Conservation (phyloP, 2,888 invertebrate species). For the Balanococcus diminutus region DNA sequence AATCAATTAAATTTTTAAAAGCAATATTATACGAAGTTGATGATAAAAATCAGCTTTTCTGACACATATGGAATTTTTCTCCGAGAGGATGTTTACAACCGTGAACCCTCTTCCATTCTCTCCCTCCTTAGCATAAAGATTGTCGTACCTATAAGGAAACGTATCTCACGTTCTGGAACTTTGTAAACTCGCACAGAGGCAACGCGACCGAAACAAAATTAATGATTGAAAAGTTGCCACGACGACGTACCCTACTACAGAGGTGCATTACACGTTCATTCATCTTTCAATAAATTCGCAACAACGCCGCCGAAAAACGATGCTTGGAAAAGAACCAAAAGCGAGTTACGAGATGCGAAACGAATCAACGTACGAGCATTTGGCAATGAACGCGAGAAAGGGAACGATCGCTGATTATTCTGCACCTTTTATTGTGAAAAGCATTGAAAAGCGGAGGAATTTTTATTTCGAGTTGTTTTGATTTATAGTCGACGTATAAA, state of each 20-base stretch:
- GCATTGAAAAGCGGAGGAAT: not conserved
- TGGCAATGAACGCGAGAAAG: not conserved
- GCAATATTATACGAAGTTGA: no score
- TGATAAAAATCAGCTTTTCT: no score
- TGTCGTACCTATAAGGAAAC: not conserved
- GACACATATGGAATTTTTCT: not conserved
- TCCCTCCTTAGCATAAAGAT: not conserved
- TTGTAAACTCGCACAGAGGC: not conserved
- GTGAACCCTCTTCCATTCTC: not conserved
- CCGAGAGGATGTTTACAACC: not conserved
- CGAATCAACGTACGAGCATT: not conserved
- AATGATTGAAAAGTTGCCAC: slow-evolving; percentile 21
- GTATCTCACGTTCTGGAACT: no score
- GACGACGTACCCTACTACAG: not conserved
- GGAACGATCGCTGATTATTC: slow-evolving; percentile 17
- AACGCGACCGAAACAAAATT: not conserved
- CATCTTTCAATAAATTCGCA: slow-evolving; percentile 8
- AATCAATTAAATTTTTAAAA: no score
- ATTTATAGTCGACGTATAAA: slow-evolving; percentile 31
- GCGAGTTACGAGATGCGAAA: not conserved
- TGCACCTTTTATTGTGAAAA: not conserved
- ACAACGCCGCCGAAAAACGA: not conserved
- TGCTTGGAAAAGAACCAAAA: not conserved
- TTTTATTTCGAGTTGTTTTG: slow-evolving; percentile 37
- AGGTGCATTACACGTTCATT: slow-evolving; percentile 14